A percentile compares a stretch with the other conserved stretches of the same genome.
Evolutionary conservation across 2,113 vertebrate species (phyloP).

Genomic region (Pleuronectes platessa): DNA sequence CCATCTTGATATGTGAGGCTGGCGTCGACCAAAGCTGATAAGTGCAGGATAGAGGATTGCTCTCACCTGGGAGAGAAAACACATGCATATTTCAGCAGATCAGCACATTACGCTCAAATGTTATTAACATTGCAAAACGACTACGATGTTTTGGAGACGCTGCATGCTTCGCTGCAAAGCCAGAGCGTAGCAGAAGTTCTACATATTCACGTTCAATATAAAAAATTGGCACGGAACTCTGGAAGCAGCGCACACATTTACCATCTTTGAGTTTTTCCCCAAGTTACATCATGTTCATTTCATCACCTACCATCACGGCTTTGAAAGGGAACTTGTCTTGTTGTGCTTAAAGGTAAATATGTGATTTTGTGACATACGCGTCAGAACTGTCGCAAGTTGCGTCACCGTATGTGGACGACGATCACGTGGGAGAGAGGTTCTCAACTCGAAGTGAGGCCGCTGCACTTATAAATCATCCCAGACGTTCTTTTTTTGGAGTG

Average conservation of each 20-base stretch:
- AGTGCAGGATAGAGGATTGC: slow-evolving; percentile 57
- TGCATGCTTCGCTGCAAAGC: slow-evolving; percentile 9
- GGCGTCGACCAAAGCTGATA: slow-evolving; percentile 70
- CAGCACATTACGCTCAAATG: slow-evolving; percentile 10
- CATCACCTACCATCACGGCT: background rate
- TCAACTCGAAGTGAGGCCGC: slow-evolving; percentile 30
- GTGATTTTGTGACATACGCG: background rate
- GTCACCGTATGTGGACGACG: slow-evolving; percentile 9
- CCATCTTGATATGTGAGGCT: slow-evolving; percentile 69
- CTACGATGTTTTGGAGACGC: slow-evolving; percentile 10
- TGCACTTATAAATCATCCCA: slow-evolving; percentile 32
- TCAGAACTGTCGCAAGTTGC: background rate
- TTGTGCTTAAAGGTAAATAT: slow-evolving; percentile 4
- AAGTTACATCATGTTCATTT: slow-evolving; percentile 32
- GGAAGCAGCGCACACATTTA: slow-evolving; percentile 10
- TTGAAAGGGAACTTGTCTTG: background rate
- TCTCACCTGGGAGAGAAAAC: slow-evolving; percentile 60
- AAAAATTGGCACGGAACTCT: slow-evolving; percentile 18
- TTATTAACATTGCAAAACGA: slow-evolving; percentile 1
- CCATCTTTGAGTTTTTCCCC: slow-evolving; percentile 13
- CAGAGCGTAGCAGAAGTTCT: slow-evolving; percentile 3
- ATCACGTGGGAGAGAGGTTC: slow-evolving; percentile 31
- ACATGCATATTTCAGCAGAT: slow-evolving; percentile 56
- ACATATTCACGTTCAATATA: slow-evolving; percentile 9
- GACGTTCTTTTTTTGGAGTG: slow-evolving; percentile 30